These are phyloP conservation scores for Calephelis perditalis DNA, from an alignment of 2,888 invertebrate species.

Conservation along the genomic window DNA sequence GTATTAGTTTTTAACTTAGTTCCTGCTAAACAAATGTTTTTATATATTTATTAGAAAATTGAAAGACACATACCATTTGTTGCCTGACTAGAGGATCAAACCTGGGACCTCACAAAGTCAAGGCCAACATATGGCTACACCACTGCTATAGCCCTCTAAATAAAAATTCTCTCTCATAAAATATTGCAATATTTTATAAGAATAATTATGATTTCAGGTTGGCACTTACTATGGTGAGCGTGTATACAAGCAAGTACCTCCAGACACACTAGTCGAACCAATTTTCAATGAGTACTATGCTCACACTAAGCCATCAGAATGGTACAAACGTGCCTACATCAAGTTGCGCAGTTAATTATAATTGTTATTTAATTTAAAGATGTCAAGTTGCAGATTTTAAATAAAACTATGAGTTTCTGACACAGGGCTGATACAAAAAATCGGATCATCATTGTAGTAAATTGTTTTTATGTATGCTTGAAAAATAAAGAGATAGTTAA, in stretches of 20 bases:
- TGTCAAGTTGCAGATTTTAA: slow-evolving; percentile 18
- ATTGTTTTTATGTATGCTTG: slow-evolving; percentile 16
- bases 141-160: no score
- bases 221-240: slow-evolving; percentile 93
- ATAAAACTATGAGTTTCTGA: no score
- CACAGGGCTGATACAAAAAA: not conserved
- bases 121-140: no score
- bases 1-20: no score
- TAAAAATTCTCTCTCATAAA: no score
- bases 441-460: slow-evolving; percentile 26
- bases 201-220: slow-evolving; percentile 57
- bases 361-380: slow-evolving; percentile 17
- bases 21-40: no score
- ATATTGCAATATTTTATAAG: not conserved
- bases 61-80: no score
- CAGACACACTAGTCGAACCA: slow-evolving; percentile 81
- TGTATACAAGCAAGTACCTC: slow-evolving; percentile 83
- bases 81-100: no score
- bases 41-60: no score
- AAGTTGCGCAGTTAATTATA: slow-evolving; percentile 71
- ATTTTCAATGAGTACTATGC: slow-evolving; percentile 84
- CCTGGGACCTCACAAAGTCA: no score
- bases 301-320: slow-evolving; percentile 76
- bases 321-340: slow-evolving; percentile 71
- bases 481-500: slow-evolving; percentile 22